These are phyloP conservation scores for Drosophila parabipectinata DNA, from an alignment of 1,140 invertebrate genomes.

Conservation along the genomic window DNA sequence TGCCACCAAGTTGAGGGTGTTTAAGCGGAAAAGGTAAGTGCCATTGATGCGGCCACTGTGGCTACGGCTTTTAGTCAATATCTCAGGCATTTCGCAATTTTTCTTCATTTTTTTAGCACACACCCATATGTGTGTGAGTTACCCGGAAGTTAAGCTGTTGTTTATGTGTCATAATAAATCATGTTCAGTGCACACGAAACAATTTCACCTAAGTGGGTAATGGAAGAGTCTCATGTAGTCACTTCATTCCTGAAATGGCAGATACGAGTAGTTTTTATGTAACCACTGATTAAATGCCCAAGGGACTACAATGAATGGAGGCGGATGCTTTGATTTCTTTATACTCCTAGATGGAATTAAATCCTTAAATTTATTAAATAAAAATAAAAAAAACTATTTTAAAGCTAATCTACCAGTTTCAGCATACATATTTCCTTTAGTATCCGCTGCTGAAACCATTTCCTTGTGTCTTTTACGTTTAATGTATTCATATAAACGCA, in stretches of 20 bases:
- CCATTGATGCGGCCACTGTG: conserved; percentile 30
- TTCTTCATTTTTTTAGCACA: conserved; percentile 68
- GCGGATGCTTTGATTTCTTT: background rate
- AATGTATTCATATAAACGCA: conserved; percentile 60
- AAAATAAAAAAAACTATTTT: too few relatives aligned
- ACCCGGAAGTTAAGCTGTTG: conserved; percentile 80
- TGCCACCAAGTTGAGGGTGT: conserved; percentile 62
- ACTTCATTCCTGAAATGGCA: conserved; percentile 3
- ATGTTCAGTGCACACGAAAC: conserved; percentile 79
- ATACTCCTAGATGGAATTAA: background rate
- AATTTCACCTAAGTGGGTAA: conserved; percentile 72
- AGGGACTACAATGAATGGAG: background rate
- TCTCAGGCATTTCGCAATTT: conserved; percentile 73
- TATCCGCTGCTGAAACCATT: background rate
- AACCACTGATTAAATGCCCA: conserved; percentile 4
- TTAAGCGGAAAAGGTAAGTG: conserved; percentile 80
- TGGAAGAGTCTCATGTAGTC: conserved; percentile 48
- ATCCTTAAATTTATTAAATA: background rate
- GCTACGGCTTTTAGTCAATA: conserved; percentile 75
- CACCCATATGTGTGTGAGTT: conserved; percentile 40
- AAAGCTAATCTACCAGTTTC: too few relatives aligned
- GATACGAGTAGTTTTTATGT: conserved; percentile 25
- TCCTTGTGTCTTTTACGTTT: background rate
- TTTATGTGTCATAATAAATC: conserved; percentile 83
- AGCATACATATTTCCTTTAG: too few relatives aligned